Conservation (phyloP, 2,888 invertebrate genomes). For the Drosophila anomelani region DNA sequence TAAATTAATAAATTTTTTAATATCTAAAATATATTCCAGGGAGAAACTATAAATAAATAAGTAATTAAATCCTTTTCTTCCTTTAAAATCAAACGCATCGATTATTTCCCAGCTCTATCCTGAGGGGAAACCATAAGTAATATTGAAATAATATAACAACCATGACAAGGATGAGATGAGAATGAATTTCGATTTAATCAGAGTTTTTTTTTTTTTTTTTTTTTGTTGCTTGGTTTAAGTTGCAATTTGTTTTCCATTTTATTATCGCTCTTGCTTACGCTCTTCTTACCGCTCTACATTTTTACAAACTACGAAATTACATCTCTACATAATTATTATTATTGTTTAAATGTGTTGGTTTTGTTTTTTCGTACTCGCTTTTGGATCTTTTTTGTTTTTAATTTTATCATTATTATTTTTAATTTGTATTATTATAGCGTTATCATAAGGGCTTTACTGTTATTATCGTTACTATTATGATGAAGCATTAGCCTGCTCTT, state of each 20-base stretch:
- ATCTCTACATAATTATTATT: conserved; percentile 63
- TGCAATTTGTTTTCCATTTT: conserved; percentile 76
- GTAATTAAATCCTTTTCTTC: not conserved
- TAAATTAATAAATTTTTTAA: too few species aligned
- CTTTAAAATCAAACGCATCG: not conserved
- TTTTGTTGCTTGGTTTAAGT: conserved; percentile 61
- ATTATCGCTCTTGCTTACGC: conserved; percentile 70
- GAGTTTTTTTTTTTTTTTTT: conserved; percentile 30
- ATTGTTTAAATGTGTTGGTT: conserved; percentile 53
- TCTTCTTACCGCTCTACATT: conserved; percentile 62
- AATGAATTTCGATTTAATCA: conserved; percentile 48
- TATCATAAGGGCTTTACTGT: conserved; percentile 23
- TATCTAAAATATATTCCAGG: not conserved
- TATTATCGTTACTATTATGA: conserved; percentile 34
- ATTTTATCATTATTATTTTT: conserved; percentile 18
- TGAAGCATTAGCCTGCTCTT: conserved; percentile 26
- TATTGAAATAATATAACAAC: conserved; percentile 2
- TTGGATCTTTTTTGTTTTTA: conserved; percentile 59
- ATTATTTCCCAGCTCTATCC: not conserved
- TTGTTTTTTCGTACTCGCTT: conserved; percentile 55
- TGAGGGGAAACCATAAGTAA: not conserved
- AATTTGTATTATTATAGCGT: conserved; percentile 27
- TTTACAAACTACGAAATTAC: conserved; percentile 75
- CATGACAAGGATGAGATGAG: conserved; percentile 29
- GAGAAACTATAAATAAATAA: not conserved